These are phyloP conservation scores for Watsonalla cultraria DNA, from an alignment of 2,888 invertebrate species.

Conservation along the genomic window DNA sequence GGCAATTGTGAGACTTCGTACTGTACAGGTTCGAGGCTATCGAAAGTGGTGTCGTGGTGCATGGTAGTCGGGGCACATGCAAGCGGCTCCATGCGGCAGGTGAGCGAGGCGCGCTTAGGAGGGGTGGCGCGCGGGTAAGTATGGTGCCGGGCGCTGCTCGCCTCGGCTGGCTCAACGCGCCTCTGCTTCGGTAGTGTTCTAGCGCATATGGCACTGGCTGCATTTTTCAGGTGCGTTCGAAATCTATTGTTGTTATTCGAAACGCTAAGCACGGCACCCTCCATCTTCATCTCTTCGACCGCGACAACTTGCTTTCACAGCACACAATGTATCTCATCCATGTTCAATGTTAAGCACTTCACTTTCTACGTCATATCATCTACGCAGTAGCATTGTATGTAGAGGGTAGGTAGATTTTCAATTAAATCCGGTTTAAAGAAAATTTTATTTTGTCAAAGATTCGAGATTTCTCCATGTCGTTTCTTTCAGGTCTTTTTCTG, in stretches of 20 bases:
- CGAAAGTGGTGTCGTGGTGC: slow-evolving; percentile 33
- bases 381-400: not conserved
- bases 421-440: not conserved
- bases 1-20: slow-evolving; percentile 35
- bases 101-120: slow-evolving; percentile 55
- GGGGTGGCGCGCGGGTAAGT: slow-evolving; percentile 65
- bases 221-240: slow-evolving; percentile 67
- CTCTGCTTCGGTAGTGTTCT: slow-evolving; percentile 71
- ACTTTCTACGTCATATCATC: slow-evolving; percentile 8
- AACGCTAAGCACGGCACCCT: slow-evolving; percentile 74
- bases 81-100: slow-evolving; percentile 61
- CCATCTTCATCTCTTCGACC: slow-evolving; percentile 52
- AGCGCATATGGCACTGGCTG: slow-evolving; percentile 66
- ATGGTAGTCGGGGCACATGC: slow-evolving; percentile 38
- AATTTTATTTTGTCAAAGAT: not conserved
- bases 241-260: slow-evolving; percentile 66
- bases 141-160: slow-evolving; percentile 56
- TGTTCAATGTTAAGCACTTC: slow-evolving; percentile 25
- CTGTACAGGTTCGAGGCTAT: slow-evolving; percentile 37
- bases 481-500: not conserved
- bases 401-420: not conserved
- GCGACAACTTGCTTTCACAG: slow-evolving; percentile 24
- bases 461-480: not conserved
- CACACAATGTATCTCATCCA: slow-evolving; percentile 59
- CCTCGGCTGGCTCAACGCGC: slow-evolving; percentile 48